Percentiles rank a stretch among this genome's conserved stretches.
phyloP scores from a whole-genome alignment of 64 coral and sea anemone species.

The Stichodactyla helianthus region DNA sequence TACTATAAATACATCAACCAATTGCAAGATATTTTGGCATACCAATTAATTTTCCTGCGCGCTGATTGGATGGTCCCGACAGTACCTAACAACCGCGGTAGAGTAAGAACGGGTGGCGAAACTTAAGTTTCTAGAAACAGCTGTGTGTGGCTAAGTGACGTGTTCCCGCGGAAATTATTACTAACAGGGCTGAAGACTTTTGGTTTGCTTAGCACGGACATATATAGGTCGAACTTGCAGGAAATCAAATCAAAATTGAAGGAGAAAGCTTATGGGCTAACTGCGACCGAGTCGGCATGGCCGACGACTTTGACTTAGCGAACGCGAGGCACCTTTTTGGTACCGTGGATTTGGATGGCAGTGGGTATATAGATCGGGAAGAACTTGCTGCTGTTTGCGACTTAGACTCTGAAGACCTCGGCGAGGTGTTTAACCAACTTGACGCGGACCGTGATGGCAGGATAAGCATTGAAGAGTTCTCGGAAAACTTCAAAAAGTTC shows the following conservation, averaged over 20 bases:
- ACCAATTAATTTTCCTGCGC: neutral
- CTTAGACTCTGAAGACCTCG: constrained; percentile 81
- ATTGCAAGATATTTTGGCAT: constrained; percentile 11
- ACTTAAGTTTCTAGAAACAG: constrained; percentile 65
- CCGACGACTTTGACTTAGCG: constrained; percentile 50
- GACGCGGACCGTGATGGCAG: constrained; percentile 85
- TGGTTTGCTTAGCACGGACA: constrained; percentile 7
- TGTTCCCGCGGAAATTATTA: constrained; percentile 57
- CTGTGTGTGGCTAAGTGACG: constrained; percentile 78
- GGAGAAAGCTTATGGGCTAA: constrained; percentile 41
- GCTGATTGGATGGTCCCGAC: constrained; percentile 48
- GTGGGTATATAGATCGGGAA: constrained; percentile 82
- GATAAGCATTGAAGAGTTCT: constrained; percentile 97
- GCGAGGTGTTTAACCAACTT: constrained; percentile 85
- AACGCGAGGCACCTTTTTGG: constrained; percentile 79
- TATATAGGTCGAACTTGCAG: neutral
- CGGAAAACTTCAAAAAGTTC: constrained; percentile 98
- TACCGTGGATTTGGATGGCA: constrained; percentile 83
- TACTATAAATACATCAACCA: constrained; percentile 29
- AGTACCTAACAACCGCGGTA: constrained; percentile 42
- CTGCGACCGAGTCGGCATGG: constrained; percentile 33
- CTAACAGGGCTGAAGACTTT: neutral
- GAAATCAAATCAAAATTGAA: constrained; percentile 29
- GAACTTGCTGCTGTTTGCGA: constrained; percentile 98
- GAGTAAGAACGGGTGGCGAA: constrained; percentile 67